Percentiles rank a stretch among this genome's conserved stretches.
Evolutionary conservation across 2,113 vertebrate species (phyloP).

Genomic region (Pituophis catenifer): DNA sequence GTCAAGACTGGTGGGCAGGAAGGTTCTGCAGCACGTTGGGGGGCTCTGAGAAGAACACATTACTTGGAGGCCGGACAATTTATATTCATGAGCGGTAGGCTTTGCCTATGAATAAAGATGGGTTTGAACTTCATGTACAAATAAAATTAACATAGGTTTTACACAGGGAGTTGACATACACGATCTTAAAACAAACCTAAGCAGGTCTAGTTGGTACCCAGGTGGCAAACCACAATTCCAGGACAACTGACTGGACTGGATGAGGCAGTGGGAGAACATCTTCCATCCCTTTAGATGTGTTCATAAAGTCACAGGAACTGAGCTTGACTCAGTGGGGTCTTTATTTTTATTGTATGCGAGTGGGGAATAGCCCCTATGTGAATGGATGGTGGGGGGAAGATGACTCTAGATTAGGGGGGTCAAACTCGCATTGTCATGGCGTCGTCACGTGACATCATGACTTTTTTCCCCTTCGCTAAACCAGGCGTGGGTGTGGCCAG

Average conservation of each 20-base stretch:
- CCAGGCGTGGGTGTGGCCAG: too few species aligned
- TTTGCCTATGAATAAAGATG: background rate
- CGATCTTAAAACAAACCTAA: background rate
- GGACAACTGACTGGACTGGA: background rate
- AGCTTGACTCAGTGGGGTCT: background rate
- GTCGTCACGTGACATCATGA: too few species aligned
- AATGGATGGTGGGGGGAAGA: background rate
- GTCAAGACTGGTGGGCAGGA: background rate
- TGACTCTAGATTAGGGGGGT: background rate
- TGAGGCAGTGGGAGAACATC: background rate
- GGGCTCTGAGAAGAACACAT: background rate
- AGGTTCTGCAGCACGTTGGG: background rate
- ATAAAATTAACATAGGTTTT: background rate
- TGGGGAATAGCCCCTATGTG: background rate
- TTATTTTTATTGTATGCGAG: background rate
- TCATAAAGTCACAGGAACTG: background rate
- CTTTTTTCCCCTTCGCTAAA: too few species aligned
- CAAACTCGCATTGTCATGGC: too few species aligned
- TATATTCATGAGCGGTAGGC: background rate
- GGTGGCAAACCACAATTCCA: background rate
- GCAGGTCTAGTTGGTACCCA: background rate
- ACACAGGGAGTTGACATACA: background rate
- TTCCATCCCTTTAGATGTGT: background rate
- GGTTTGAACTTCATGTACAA: background rate
- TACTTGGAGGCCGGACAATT: background rate